Evolutionary conservation across 2,797 vertebrate species (phyloP), one percentile per base, ranked within the genome.

Genomic region (Neoniphon sammara): DNA sequence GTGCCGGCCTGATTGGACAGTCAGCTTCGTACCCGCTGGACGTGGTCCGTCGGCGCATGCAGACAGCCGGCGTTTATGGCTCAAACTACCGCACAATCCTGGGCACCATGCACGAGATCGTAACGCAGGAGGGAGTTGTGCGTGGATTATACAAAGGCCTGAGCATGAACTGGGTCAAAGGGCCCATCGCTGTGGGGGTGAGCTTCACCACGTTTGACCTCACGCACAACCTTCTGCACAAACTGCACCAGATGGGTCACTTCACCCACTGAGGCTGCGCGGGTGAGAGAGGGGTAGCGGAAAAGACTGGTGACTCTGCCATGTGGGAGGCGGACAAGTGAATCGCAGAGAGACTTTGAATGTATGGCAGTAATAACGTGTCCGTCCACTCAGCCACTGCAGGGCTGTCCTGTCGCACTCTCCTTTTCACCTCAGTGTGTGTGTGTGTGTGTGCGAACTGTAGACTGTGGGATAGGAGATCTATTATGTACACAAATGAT

Each of bases 111-210:
- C 83, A 78, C 0, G 91, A 93, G 61, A 97, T 99, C 0, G 78
- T 96, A 7, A 46, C 83, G 0, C 94, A 96, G 59, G 97, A 98
- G 78, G 97, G 98, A n/a, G 76, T 97, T 0, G 27, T 96, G 59
- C 91, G 92, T 0, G 97, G 97, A 66, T 87, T 99, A 2, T 99
- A 99, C 93, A 99, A 99, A 80, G 97, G 97, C 64, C 94, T 99
- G 72, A 99, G 97, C 92, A 99, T 99, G 97, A 99, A 99, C 93
- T 99, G 97, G 97, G 87, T 99, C 21, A 99, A 99, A 79, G 97
- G 97, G 4, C 98, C 98, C 2, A 85, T 99, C 9, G 96, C 96
- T 0, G 97, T 98, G 60, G 97, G 97, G 5, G 95, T 98, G 75
- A 99, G 98, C 91, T 96, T 99, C 87, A 97, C 95, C 77, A 98